A percentile compares a stretch with the other conserved stretches of the same genome.
Evolutionary conservation across 2,888 invertebrate species (phyloP).

Genomic region (Lithophane socia): DNA sequence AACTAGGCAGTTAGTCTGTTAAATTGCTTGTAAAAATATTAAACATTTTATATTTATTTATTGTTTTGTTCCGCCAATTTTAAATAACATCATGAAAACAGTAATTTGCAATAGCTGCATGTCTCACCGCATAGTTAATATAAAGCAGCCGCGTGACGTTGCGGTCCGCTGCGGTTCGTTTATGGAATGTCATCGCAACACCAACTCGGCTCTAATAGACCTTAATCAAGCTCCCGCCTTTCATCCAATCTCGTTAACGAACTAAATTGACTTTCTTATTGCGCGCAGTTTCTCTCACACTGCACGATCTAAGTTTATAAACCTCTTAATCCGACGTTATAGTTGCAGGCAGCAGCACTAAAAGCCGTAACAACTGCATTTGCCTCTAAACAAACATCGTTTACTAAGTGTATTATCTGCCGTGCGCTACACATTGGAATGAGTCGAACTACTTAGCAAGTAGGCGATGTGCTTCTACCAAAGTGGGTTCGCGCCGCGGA

Average conservation of each 20-base stretch:
- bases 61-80: neutral
- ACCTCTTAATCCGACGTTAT: constrained; percentile 79
- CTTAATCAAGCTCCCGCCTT: constrained; percentile 84
- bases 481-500: constrained; percentile 80
- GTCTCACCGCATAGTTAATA: constrained; percentile 52
- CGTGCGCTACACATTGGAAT: constrained; percentile 79
- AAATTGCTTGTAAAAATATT: neutral
- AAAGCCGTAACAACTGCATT: constrained; percentile 84
- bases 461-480: constrained; percentile 78
- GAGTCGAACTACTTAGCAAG: constrained; percentile 81
- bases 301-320: constrained; percentile 80
- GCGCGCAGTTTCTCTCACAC: constrained; percentile 76
- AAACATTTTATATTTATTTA: neutral
- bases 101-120: constrained; percentile 60
- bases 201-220: constrained; percentile 78
- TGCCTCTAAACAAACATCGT: constrained; percentile 81
- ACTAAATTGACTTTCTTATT: constrained; percentile 86
- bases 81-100: constrained; percentile 18
- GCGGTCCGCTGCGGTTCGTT: constrained; percentile 78
- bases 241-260: constrained; percentile 85
- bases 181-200: constrained; percentile 79
- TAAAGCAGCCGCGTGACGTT: constrained; percentile 63
- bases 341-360: constrained; percentile 76
- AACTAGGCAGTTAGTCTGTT: constrained; percentile 2
- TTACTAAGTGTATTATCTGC: constrained; percentile 81